phyloP scores from a whole-genome alignment of 1,140 invertebrate species.

The Ceratina japonica region DNA sequence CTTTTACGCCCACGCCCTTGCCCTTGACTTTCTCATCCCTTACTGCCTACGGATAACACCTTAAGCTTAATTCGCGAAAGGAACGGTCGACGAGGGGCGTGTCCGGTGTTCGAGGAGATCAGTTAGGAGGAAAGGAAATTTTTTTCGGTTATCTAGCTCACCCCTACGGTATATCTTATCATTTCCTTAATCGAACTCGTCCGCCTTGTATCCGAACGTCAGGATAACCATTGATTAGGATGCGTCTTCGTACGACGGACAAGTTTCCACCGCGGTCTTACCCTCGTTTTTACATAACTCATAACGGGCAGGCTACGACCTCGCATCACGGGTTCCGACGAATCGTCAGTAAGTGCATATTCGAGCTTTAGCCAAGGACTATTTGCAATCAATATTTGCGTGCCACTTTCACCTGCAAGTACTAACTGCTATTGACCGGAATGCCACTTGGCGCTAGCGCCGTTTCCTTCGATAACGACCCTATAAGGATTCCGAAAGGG shows the following conservation, averaged over 20 bases:
- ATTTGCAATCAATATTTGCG: slow-evolving; percentile 47
- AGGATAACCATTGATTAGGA: too few relatives aligned
- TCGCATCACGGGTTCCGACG: neutral
- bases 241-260: too few relatives aligned
- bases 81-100: slow-evolving; percentile 62
- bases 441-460: slow-evolving; percentile 23
- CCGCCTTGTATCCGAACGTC: neutral
- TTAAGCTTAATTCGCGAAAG: slow-evolving; percentile 63
- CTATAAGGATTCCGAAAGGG: slow-evolving; percentile 56
- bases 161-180: neutral
- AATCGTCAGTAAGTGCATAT: slow-evolving; percentile 21
- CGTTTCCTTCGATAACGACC: slow-evolving; percentile 49
- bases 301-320: neutral
- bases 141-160: neutral
- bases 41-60: slow-evolving; percentile 44
- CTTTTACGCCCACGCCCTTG: slow-evolving; percentile 54
- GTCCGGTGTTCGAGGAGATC: slow-evolving; percentile 51
- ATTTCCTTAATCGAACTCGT: slow-evolving; percentile 39
- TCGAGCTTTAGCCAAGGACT: slow-evolving; percentile 39
- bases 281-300: slow-evolving; percentile 5
- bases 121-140: slow-evolving; percentile 24
- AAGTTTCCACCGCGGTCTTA: too few relatives aligned
- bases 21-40: slow-evolving; percentile 61
- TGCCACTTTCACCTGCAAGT: slow-evolving; percentile 28
- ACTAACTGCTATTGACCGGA: slow-evolving; percentile 53